Evolutionary conservation across 2,888 invertebrate genomes (phyloP), one percentile per base, ranked within the genome.

Genomic region (Dermolepida albohirtum): DNA sequence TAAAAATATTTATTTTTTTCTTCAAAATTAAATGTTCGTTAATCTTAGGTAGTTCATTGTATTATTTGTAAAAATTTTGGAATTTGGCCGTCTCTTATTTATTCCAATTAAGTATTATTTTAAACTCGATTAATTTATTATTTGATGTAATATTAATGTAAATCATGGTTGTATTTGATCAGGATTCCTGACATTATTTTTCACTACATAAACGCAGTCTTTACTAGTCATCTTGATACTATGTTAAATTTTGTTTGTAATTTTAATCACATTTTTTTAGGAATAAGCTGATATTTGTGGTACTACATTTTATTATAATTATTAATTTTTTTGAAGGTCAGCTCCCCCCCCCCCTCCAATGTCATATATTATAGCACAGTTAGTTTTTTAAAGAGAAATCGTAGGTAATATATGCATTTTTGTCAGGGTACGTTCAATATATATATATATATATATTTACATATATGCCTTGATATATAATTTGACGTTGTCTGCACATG

Each of bases 161-260:
- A 43, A 54, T 66, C 27, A 57, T 49, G 69, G 69, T 69, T 69
- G 65, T 69, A 63, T 70, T 75, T 74, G 74, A 73, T 75, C 74
- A 74, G 74, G 75, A 74, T 75, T 74, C 70, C 67, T 69, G 74
- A 74, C 69, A 73, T 72, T n/a, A n/a, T n/a, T 73, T 73, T 72
- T 71, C 72, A 67, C 72, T 66, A 66, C 65, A 47, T 62, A 74
- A 74, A 79, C 80, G 80, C 81, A 78, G 80, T 80, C 80, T 78
- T 76, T 81, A 81, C 83, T 83, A 83, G 83, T 83, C 83, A 83
- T 81, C 80, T 81, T 78, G 75, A 78, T 77, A 66, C 77, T 81
- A 81, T 80, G 79, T 81, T 80, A 79, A 80, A 78, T 80, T 79
- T 80, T 76, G 79, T 78, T 55, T 64, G 63, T 50, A 64, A 51